Evolutionary conservation across 1,140 invertebrate species (phyloP).

Genomic region (Pygmarrhopalites habei): DNA sequence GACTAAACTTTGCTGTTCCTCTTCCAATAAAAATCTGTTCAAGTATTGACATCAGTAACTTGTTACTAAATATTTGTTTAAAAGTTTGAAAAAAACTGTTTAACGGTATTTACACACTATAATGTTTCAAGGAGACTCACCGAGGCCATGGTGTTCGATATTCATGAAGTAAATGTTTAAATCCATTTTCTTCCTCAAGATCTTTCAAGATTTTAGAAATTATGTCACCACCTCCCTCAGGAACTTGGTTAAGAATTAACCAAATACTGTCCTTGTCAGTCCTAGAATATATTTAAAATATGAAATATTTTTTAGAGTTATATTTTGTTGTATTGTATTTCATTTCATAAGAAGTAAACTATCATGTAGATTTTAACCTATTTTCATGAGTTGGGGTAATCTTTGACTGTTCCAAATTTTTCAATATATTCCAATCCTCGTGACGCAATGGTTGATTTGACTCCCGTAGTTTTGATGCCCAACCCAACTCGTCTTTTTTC

Average conservation of each 20-base stretch:
- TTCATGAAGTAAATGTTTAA: slow-evolving; percentile 49
- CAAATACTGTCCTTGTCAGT: slow-evolving; percentile 30
- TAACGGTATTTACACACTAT: no score
- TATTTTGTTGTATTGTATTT: background rate
- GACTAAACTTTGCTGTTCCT: slow-evolving; percentile 42
- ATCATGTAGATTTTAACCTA: slow-evolving; percentile 4
- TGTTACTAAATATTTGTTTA: no score
- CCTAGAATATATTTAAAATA: slow-evolving; percentile 11
- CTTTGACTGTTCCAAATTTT: slow-evolving; percentile 11
- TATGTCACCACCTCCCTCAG: slow-evolving; percentile 57
- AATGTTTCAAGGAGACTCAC: no score
- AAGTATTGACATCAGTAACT: no score
- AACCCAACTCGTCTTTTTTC: background rate
- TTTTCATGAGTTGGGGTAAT: slow-evolving; percentile 11
- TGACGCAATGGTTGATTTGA: background rate
- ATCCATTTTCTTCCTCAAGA: slow-evolving; percentile 55
- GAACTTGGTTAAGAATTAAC: slow-evolving; percentile 58
- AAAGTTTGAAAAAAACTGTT: no score
- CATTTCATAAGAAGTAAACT: background rate
- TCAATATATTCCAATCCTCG: slow-evolving; percentile 2
- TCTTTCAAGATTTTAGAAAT: slow-evolving; percentile 57
- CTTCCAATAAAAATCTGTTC: slow-evolving; percentile 39
- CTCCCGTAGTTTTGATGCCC: background rate
- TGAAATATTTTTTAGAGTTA: background rate
- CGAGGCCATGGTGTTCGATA: slow-evolving; percentile 43